Base-by-base conservation (phyloP, 2,888 invertebrate species). In the Dorcus hopei region DNA sequence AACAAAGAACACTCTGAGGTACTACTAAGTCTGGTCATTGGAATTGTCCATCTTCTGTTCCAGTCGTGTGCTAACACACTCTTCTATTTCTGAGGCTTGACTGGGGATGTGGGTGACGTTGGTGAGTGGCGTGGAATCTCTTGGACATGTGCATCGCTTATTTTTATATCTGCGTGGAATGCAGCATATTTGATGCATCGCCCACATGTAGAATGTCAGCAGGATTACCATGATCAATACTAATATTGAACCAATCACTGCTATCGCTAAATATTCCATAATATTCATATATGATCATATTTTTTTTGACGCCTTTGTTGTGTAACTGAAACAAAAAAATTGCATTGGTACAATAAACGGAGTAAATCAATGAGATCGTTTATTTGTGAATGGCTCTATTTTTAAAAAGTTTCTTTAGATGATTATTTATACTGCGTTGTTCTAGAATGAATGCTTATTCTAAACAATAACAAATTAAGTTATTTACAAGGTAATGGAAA, bases 151-250 rank as follows among this genome's bases (percentile, higher is more conserved):
- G 23, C 66, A 64, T 2, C 63, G 57, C 40, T 64, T 62, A 39
- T 61, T 64, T 39, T 63, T 65, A n/a, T 57, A 57, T 39, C 56
- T 55, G 52, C 57, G 58, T 23, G 61, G 57, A 39, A 64, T 59
- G 60, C 87, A 87, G 70, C 86, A 87, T 3, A 87, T 78, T 65
- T 86, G 80, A 49, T 84, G 81, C 60, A 87, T 82, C 26, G 87
- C 85, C 68, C 86, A 87, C 3, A 85, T 84, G 74, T 87, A 87
- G 73, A 87, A 87, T 72, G 84, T 80, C 0, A 87, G 79, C 9
- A 87, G 72, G 0, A 84, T 83, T 52, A 84, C 80, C 80, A 87
- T 85, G n/a, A 85, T 62, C 42, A 65, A 50, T 43, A 62, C 54
- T 26, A 65, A 57, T 8, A 65, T 61, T 40, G 61, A 57, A 7